A percentile compares a stretch with the other conserved stretches of the same genome.
Evolutionary conservation across 2,888 invertebrate species (phyloP).

Genomic region (Isotomurus palustris): DNA sequence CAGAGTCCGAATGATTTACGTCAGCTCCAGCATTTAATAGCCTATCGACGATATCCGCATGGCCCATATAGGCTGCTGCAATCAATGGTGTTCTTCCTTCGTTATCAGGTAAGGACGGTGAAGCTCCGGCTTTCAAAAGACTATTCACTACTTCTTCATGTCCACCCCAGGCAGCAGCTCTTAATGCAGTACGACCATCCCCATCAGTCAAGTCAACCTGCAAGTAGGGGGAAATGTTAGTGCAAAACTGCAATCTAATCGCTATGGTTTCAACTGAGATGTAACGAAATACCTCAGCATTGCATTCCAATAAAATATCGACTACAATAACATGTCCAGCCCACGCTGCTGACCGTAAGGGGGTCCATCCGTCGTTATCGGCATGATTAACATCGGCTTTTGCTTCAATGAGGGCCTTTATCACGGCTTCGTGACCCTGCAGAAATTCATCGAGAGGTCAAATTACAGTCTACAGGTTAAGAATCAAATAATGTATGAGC

Average conservation of each 20-base stretch:
- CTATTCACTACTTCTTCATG: constrained; percentile 62
- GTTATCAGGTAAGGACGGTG: constrained; percentile 76
- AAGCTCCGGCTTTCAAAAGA: constrained; percentile 59
- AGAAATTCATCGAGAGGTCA: neutral
- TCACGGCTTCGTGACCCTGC: constrained; percentile 67
- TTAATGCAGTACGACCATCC: constrained; percentile 80
- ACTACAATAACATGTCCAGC: constrained; percentile 72
- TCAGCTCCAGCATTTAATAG: constrained; percentile 74
- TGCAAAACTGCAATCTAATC: no score
- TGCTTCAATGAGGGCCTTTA: constrained; percentile 56
- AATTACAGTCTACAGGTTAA: neutral
- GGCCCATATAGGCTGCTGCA: constrained; percentile 95
- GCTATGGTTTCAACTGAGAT: neutral
- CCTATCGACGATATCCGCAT: constrained; percentile 82
- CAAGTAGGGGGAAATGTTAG: neutral
- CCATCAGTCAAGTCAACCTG: constrained; percentile 77
- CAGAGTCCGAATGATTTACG: constrained; percentile 79
- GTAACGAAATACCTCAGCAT: constrained; percentile 49
- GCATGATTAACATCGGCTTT: constrained; percentile 71
- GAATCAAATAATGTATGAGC: neutral
- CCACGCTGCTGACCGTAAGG: constrained; percentile 88
- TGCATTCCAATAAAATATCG: constrained; percentile 56
- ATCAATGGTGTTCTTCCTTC: constrained; percentile 88
- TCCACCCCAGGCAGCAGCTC: constrained; percentile 92
- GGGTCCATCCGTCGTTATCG: constrained; percentile 84